A percentile compares a stretch with the other conserved stretches of the same genome.
Conservation (phyloP, 2,888 invertebrate species). For the Torymus texanus region DNA sequence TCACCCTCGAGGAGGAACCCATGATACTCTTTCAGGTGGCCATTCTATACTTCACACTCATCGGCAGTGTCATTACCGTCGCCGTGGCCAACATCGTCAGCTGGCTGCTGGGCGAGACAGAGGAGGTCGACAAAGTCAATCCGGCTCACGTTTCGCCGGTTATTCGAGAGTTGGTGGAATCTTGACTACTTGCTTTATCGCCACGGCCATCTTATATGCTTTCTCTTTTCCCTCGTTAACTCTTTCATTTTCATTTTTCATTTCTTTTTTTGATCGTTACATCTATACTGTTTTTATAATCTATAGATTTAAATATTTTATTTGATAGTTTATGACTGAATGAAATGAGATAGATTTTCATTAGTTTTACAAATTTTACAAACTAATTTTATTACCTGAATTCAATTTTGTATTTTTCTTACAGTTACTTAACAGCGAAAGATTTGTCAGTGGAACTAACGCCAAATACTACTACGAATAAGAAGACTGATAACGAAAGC, state of each 20-base stretch:
- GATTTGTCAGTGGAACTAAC: neutral
- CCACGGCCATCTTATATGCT: too few species aligned
- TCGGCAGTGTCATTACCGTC: conserved; percentile 78
- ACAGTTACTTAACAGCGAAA: conserved; percentile 15
- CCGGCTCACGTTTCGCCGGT: conserved; percentile 79
- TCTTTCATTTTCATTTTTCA: too few species aligned
- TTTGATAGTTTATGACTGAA: too few species aligned
- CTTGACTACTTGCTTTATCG: neutral
- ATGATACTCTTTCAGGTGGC: conserved; percentile 79
- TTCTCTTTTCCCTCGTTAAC: too few species aligned
- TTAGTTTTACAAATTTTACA: neutral
- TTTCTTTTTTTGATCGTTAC: too few species aligned
- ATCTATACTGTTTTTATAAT: too few species aligned
- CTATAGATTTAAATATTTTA: too few species aligned
- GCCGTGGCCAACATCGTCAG: conserved; percentile 81
- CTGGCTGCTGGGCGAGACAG: conserved; percentile 78
- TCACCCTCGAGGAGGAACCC: conserved; percentile 65
- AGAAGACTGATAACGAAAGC: conserved; percentile 10
- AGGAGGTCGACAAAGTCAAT: conserved; percentile 76
- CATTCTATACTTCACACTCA: conserved; percentile 82
- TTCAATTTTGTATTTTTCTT: conserved; percentile 2
- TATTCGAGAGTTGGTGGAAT: conserved; percentile 73
- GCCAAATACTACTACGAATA: neutral
- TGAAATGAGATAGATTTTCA: too few species aligned
- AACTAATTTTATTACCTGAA: neutral